Base-by-base conservation (phyloP, 2,888 invertebrate species). In the Smittia sp. region DNA sequence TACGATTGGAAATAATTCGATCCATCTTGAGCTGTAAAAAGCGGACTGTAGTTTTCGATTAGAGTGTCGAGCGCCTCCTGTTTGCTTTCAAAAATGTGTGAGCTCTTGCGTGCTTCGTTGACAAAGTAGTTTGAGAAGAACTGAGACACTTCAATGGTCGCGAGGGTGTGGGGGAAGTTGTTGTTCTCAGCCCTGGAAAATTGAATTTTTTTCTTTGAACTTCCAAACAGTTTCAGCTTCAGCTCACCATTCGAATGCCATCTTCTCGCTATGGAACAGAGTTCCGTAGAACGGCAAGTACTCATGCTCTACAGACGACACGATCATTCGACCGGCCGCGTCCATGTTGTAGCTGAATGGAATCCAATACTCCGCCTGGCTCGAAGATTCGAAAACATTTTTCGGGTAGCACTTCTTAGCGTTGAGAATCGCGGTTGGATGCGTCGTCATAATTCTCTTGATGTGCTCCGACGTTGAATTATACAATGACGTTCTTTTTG, bases 201-300 rank as follows among this genome's bases (percentile, higher is more conserved):
- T n/a, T n/a, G 11, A 54, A 9, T 54, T 54, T 54, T 54, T 6
- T 54, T 6, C 11, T 54, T 54, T 54, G 6, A n/a, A 62, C 11
- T n/a, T 66, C 39, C 25, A 24, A 7, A 65, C 7, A 13, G n/a
- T 32, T 65, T 65, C 2, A 13, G 20, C 62, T 62, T 24, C 20
- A 22, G 18, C 32, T 66, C 85, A 85, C 89, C 92, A 93, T 79
- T 92, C 92, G 79, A 87, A 94, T 0, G 86, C 81, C 78, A 86
- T 88, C 79, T 94, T 94, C 80, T 95, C 94, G 0, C 94, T 94
- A 78, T 95, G 94, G 80, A 91, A 94, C 79, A 93, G 93, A 0
- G 90, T 84, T 0, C 89, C 93, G 80, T 89, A 94, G 79, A 93
- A 88, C 4, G 94, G 94, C 78, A 86, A 87, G 73, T 85, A 85